Evolutionary conservation across 2,113 vertebrate genomes (phyloP), one percentile per base, ranked within the genome.

Genomic region (Hystrix brachyura): DNA sequence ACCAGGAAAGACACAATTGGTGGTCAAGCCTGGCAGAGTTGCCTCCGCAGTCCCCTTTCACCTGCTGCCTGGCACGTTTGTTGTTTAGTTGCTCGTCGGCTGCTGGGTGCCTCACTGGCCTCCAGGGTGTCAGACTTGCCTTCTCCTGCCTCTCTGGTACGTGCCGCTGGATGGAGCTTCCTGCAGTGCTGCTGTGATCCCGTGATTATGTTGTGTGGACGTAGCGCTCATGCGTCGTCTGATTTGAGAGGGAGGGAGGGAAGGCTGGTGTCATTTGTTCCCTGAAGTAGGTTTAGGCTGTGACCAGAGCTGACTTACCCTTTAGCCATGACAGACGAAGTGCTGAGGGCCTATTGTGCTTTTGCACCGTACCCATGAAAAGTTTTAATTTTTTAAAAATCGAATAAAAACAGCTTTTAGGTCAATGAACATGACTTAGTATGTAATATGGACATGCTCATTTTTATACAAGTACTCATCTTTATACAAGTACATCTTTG

Each of bases 321-420:
- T 72, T 29, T 38, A 72, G n/a, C 12, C 15, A 25, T 27, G 43
- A 9, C 12, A n/a, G n/a, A 62, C 23, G 25, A 17, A 38, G n/a
- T 57, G 4, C 15, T 53, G 12, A 69, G 21, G 23, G 10, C 71
- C 78, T 65, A 0, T 25, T 32, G 38, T 71, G 10, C 17, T 91
- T 91, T 29, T 32, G 3, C 87, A 25, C 0, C 6, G 27, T 13
- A 55, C 23, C n/a, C 23, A 38, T 55, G 11, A 60, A 91, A 79
- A 96, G n/a, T 14, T 93, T 93, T 87, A n/a, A n/a, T 62, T 85
- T 67, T 13, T 80, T 85, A 81, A 79, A 53, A 79, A 27, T 81
- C 23, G 13, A 88, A 74, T 53, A 91, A 69, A 91, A 60, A 86
- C 51, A 65, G 34, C 34, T 92, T 91, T 65, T 71, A 90, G 34